Evolutionary conservation across 2,113 vertebrate species (phyloP), one percentile per base, ranked within the genome.

Genomic region (Phasianus colchicus): DNA sequence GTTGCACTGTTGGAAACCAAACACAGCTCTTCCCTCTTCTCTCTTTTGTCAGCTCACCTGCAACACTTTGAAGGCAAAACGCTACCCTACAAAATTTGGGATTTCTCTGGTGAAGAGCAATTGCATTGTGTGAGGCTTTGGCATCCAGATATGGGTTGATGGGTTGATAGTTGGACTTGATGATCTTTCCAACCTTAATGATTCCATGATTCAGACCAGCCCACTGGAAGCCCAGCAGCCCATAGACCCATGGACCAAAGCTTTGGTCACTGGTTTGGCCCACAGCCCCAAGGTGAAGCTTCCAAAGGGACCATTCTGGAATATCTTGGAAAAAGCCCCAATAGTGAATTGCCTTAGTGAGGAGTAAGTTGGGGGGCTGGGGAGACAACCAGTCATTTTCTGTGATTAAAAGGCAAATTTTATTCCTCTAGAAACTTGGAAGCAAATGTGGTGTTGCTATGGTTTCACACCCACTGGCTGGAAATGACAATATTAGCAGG

Each of bases 401-500:
- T 82, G 88, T 61, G 75, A 91, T 91, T 92, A 92, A 88, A 92
- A 96, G 91, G 83, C 89, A 94, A 96, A 96, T 96, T 95, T 94
- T 93, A 94, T 91, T 91, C 90, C 86, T 88, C 80, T 36, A 61
- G 95, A 95, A 95, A 89, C 87, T 93, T 86, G 86, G 95, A 91
- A 63, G 67, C 54, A 74, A 96, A 81, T 83, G 86, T 57, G 72
- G 94, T 18, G 80, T 92, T 94, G 73, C 94, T 81, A 73, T 92
- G 86, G 92, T 95, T 95, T 97, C 95, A 58, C 75, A 65, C 88
- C 77, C 94, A 81, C 82, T 66, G 84, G 94, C 95, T 96, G 97
- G 97, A 98, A 98, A 97, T 98, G 96, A 97, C 96, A 89, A 88
- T 81, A 86, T 94, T 90, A 95, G 87, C 86, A 67, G 71, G 86